A percentile compares a stretch with the other conserved stretches of the same genome.
These are phyloP conservation scores for Catagonus wagneri DNA, from an alignment of 2,113 vertebrate genomes.

Conservation along the genomic window DNA sequence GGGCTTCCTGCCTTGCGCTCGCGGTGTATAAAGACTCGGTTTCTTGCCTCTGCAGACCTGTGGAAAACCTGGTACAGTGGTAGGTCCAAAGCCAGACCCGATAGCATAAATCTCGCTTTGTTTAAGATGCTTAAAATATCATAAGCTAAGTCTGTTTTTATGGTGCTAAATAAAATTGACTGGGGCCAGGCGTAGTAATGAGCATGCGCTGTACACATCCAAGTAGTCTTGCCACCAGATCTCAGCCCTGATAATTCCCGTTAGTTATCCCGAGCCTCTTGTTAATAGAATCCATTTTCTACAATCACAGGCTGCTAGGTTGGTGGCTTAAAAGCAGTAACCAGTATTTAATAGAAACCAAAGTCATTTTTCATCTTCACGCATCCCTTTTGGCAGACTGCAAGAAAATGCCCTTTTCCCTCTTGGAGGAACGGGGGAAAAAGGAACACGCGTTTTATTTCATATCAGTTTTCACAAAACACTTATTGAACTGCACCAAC, in stretches of 20 bases:
- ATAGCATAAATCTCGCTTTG: constrained; percentile 76
- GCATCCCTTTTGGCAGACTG: constrained; percentile 25
- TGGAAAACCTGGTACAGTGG: constrained; percentile 62
- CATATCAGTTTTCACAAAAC: constrained; percentile 38
- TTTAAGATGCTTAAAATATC: constrained; percentile 78
- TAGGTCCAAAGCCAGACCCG: constrained; percentile 64
- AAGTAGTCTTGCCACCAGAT: constrained; percentile 50
- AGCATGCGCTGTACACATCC: constrained; percentile 45
- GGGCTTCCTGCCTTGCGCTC: constrained; percentile 58
- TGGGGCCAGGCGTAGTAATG: constrained; percentile 57
- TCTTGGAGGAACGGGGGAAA: constrained; percentile 9
- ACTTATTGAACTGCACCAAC: background rate
- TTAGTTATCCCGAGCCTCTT: constrained; percentile 33
- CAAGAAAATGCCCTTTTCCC: constrained; percentile 30
- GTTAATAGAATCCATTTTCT: constrained; percentile 49
- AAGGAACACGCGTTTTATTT: constrained; percentile 54
- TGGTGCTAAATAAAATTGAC: constrained; percentile 74
- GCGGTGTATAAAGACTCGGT: constrained; percentile 72
- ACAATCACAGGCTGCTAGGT: background rate
- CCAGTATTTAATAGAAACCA: constrained; percentile 55
- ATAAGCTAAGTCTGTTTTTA: constrained; percentile 72
- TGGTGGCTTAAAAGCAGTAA: constrained; percentile 40
- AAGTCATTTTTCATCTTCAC: constrained; percentile 58
- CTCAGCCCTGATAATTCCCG: background rate
- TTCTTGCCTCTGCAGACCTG: constrained; percentile 72